Conservation (phyloP, 2,113 vertebrate genomes). For the Phocoena sinus region DNA sequence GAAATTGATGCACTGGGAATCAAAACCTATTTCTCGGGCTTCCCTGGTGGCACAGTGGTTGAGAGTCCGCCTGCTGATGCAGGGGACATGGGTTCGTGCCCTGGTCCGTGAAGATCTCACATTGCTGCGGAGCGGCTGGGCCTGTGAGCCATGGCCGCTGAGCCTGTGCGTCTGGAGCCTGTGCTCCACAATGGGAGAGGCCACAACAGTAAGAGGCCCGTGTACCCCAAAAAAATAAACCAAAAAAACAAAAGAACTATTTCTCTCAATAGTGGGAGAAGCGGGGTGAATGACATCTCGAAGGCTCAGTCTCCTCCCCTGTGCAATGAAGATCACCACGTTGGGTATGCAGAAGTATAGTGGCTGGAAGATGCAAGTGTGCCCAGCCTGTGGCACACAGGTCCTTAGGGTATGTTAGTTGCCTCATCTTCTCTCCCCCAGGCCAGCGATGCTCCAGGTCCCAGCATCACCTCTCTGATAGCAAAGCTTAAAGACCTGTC, state of each 20-base stretch:
- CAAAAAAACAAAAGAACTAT: neutral
- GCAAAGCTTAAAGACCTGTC: neutral
- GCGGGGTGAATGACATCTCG: accelerated
- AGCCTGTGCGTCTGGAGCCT: too few relatives aligned
- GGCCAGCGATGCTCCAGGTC: neutral
- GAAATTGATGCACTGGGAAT: accelerated
- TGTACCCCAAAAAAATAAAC: too few relatives aligned
- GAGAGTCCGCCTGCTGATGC: too few relatives aligned
- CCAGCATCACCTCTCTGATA: neutral
- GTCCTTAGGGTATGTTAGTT: accelerated
- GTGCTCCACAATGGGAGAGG: too few relatives aligned
- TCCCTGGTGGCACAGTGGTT: too few relatives aligned
- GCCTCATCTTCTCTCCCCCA: too few relatives aligned
- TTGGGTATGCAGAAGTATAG: accelerated
- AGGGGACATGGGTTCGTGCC: too few relatives aligned
- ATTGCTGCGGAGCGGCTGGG: too few relatives aligned
- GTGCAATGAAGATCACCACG: accelerated
- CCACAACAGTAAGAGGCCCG: too few relatives aligned
- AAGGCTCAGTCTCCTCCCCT: neutral
- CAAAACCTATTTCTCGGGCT: neutral
- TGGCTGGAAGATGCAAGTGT: accelerated
- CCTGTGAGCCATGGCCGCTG: accelerated
- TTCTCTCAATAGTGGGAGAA: neutral
- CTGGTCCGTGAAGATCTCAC: too few relatives aligned
- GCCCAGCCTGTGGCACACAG: accelerated